Percentiles rank a stretch among this genome's conserved stretches.
These are phyloP conservation scores for Proterorhinus semilunaris DNA, from an alignment of 2,113 vertebrate genomes.

Conservation along the genomic window DNA sequence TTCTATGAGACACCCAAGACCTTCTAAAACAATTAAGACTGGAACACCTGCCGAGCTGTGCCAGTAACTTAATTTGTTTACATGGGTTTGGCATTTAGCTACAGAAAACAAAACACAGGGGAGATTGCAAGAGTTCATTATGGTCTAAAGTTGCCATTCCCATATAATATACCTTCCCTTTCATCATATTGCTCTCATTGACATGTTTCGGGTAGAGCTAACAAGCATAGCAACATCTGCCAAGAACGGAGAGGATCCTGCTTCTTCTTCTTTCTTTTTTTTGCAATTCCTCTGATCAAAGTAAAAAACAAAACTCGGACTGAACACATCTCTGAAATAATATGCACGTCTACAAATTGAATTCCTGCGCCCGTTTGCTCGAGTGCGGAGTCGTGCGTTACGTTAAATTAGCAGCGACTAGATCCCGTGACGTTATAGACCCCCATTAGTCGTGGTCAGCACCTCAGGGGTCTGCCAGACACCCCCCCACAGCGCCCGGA, in stretches of 20 bases:
- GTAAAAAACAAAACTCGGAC: not conserved
- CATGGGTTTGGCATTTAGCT: not conserved
- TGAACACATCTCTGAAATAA: conserved; percentile 1
- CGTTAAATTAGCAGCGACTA: not conserved
- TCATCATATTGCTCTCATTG: not conserved
- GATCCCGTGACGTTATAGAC: conserved; percentile 14
- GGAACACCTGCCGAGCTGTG: not conserved
- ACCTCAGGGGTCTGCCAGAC: conserved; percentile 50
- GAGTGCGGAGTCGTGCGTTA: not conserved
- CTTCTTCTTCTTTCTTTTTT: not conserved
- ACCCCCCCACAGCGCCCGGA: conserved; percentile 32
- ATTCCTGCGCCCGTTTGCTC: not conserved
- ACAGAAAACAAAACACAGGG: not conserved
- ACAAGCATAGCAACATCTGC: conserved; percentile 10
- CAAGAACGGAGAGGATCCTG: not conserved
- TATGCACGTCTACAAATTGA: not conserved
- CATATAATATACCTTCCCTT: not conserved
- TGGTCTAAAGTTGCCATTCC: too few species aligned
- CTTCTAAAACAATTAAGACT: not conserved
- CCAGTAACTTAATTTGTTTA: not conserved
- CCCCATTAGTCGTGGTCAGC: conserved; percentile 61
- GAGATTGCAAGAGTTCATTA: too few species aligned
- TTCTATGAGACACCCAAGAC: not conserved
- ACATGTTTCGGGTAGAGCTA: not conserved
- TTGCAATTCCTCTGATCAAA: conserved; percentile 1